Percentiles rank a stretch among this genome's conserved stretches.
Conservation (phyloP, 2,113 vertebrate species). For the Oenanthe melanoleuca region DNA sequence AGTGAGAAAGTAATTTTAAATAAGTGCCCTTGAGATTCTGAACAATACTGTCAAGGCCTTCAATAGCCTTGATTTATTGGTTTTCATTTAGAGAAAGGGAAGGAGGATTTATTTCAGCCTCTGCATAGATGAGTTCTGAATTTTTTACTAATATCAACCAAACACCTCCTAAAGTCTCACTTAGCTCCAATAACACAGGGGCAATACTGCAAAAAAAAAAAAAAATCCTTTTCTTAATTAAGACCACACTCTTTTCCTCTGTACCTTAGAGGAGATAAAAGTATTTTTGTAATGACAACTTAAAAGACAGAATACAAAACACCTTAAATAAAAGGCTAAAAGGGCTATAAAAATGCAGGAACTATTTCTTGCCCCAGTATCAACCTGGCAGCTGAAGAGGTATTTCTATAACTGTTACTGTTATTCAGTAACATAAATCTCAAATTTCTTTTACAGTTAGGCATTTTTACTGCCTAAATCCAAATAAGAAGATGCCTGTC, state of each 20-base stretch:
- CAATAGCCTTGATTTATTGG: constrained; percentile 74
- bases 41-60: constrained; percentile 71
- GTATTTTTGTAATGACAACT: not conserved
- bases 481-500: not conserved
- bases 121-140: constrained; percentile 51
- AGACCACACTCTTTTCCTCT: not conserved
- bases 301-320: not conserved
- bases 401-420: not conserved
- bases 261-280: not conserved
- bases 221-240: not conserved
- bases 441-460: not conserved
- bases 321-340: not conserved
- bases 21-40: constrained; percentile 74
- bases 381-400: not conserved
- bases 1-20: constrained; percentile 72
- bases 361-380: not conserved
- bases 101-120: constrained; percentile 72
- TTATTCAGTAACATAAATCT: not conserved
- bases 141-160: constrained; percentile 66
- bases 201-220: not conserved
- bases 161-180: constrained; percentile 43
- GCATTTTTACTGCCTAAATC: not conserved
- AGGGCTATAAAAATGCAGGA: not conserved
- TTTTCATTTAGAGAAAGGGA: constrained; percentile 76
- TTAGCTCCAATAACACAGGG: not conserved